These are phyloP conservation scores for Ephydatia muelleri DNA, from an alignment of 37 sponge, comb jelly and placozoan species.

Conservation along the genomic window DNA sequence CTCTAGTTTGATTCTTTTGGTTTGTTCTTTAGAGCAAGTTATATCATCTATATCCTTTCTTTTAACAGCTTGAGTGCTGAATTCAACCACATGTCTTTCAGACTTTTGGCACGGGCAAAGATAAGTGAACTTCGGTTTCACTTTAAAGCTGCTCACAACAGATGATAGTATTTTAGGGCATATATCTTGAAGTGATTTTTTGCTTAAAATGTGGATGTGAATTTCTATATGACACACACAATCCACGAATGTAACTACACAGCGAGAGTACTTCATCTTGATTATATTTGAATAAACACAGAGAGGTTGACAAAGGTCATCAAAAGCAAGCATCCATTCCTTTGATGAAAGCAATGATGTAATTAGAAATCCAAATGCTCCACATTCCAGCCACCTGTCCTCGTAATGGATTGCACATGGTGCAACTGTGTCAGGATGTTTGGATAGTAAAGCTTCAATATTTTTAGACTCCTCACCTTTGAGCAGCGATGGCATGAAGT, in stretches of 20 bases:
- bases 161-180: too few relatives aligned
- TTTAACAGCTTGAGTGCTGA: too few relatives aligned
- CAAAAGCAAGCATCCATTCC: conserved; percentile 13
- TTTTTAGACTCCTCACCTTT: not conserved
- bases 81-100: too few relatives aligned
- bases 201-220: not conserved
- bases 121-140: too few relatives aligned
- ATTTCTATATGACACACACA: conserved; percentile 9
- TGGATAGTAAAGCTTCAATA: not conserved
- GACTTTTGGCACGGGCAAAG: too few relatives aligned
- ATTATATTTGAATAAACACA: too few relatives aligned
- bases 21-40: too few relatives aligned
- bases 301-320: not conserved
- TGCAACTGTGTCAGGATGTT: not conserved
- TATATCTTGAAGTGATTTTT: not conserved
- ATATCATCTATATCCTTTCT: too few relatives aligned
- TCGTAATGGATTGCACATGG: not conserved
- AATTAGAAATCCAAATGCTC: too few relatives aligned
- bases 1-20: too few relatives aligned
- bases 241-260: conserved; percentile 2
- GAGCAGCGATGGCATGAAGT: conserved; percentile 23
- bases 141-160: too few relatives aligned
- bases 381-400: not conserved
- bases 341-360: too few relatives aligned
- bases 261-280: not conserved